phyloP scores from a whole-genome alignment of 2,113 vertebrate species.

The Epinephelus moara region DNA sequence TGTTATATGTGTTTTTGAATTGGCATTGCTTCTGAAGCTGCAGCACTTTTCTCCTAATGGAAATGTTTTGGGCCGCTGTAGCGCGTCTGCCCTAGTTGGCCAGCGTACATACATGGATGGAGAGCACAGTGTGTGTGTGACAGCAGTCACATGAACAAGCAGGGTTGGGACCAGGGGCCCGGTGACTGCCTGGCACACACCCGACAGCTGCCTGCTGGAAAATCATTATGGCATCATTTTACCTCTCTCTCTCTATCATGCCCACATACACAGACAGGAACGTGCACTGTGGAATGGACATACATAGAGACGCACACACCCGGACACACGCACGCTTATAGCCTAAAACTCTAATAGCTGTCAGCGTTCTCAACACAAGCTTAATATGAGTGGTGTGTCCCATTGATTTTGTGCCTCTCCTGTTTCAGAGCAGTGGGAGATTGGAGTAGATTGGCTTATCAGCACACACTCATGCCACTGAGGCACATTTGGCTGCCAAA shows the following conservation, averaged over 20 bases:
- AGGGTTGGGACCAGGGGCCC: not conserved
- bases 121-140: not conserved
- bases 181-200: constrained; percentile 26
- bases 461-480: constrained; percentile 44
- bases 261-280: constrained; percentile 6
- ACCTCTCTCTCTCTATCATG: not conserved
- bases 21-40: too few species aligned
- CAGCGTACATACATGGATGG: not conserved
- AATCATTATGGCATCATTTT: constrained; percentile 41
- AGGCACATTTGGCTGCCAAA: constrained; percentile 61
- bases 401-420: constrained; percentile 72
- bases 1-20: too few species aligned
- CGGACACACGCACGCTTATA: constrained; percentile 1
- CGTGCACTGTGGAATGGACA: not conserved
- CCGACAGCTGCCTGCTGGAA: constrained; percentile 21
- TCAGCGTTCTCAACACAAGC: constrained; percentile 62
- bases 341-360: constrained; percentile 56
- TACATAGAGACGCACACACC: not conserved
- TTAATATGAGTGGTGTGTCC: constrained; percentile 67
- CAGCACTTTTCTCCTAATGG: too few species aligned
- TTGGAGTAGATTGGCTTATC: constrained; percentile 65
- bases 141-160: constrained; percentile 8
- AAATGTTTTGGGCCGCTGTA: too few species aligned
- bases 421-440: constrained; percentile 53
- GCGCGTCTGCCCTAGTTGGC: too few species aligned